Evolutionary conservation across 2,888 invertebrate species (phyloP).

Genomic region (Chrysina gloriosa): DNA sequence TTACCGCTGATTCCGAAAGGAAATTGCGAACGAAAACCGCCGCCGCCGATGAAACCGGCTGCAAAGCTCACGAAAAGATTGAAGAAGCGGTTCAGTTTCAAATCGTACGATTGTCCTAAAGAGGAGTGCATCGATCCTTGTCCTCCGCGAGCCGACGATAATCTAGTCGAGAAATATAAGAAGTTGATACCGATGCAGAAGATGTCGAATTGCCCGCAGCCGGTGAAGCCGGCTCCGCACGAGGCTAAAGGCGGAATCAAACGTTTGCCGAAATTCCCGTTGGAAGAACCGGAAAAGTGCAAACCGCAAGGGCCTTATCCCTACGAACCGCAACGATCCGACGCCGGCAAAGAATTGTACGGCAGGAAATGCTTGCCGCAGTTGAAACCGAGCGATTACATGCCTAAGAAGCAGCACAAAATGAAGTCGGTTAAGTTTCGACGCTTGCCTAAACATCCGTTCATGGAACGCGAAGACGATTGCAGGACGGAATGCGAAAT

Average conservation of each 20-base stretch:
- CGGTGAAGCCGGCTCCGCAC: neutral
- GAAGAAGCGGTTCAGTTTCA: neutral
- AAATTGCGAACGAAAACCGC: neutral
- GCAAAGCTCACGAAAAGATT: neutral
- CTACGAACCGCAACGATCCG: neutral
- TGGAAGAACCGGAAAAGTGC: slow-evolving; percentile 5
- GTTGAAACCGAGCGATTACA: neutral
- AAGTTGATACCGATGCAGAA: slow-evolving; percentile 10
- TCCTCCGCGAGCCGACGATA: slow-evolving; percentile 22
- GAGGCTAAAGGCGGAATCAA: neutral
- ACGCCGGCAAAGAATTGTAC: neutral
- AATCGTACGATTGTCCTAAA: slow-evolving; percentile 17
- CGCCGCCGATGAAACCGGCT: neutral
- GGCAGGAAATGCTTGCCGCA: slow-evolving; percentile 7
- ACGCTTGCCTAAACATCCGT: slow-evolving; percentile 24
- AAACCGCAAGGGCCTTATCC: neutral
- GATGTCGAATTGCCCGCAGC: slow-evolving; percentile 8
- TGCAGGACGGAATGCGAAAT: neutral
- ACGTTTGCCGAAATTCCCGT: neutral
- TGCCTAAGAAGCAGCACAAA: neutral
- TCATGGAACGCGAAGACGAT: neutral
- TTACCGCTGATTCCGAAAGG: slow-evolving; percentile 37
- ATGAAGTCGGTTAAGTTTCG: neutral
- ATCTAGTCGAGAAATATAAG: slow-evolving; percentile 11
- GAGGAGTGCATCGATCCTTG: slow-evolving; percentile 2